Conservation (phyloP, 2,797 vertebrate genomes). For the Crax fasciolata region DNA sequence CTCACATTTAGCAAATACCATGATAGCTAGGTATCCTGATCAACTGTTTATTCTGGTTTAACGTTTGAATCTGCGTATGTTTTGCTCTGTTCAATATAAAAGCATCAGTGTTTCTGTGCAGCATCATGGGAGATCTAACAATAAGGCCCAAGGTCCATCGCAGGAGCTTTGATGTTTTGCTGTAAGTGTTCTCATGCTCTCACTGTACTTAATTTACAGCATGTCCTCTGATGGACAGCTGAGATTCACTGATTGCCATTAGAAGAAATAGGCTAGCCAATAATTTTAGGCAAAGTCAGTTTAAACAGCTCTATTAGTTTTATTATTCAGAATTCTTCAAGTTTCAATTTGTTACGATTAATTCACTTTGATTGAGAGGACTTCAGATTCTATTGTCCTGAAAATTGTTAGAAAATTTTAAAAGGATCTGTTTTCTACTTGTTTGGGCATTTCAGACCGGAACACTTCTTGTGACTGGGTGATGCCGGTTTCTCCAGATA, state of each 20-base stretch:
- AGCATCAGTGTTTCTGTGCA: neutral
- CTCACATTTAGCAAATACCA: fast-evolving
- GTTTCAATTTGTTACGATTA: slow-evolving; percentile 66
- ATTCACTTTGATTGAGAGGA: slow-evolving; percentile 36
- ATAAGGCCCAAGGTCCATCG: neutral
- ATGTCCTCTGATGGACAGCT: slow-evolving; percentile 8
- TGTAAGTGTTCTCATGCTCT: slow-evolving; percentile 6
- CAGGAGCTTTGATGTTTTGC: neutral
- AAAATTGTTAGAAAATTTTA: neutral
- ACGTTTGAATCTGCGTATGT: fast-evolving
- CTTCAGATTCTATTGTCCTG: neutral
- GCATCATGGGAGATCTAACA: neutral
- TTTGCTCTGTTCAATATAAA: neutral
- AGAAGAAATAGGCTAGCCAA: slow-evolving; percentile 67
- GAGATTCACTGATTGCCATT: slow-evolving; percentile 57
- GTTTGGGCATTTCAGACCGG: neutral
- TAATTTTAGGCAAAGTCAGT: slow-evolving; percentile 68
- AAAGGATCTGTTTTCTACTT: neutral
- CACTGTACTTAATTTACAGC: slow-evolving; percentile 37
- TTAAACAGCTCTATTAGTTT: slow-evolving; percentile 74
- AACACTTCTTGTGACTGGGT: neutral
- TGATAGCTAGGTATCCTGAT: neutral
- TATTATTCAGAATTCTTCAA: slow-evolving; percentile 58
- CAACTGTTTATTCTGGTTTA: neutral
- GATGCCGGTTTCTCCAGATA: neutral